Base-by-base conservation (phyloP, 1,140 invertebrate genomes). In the Bilobella aurantiaca region DNA sequence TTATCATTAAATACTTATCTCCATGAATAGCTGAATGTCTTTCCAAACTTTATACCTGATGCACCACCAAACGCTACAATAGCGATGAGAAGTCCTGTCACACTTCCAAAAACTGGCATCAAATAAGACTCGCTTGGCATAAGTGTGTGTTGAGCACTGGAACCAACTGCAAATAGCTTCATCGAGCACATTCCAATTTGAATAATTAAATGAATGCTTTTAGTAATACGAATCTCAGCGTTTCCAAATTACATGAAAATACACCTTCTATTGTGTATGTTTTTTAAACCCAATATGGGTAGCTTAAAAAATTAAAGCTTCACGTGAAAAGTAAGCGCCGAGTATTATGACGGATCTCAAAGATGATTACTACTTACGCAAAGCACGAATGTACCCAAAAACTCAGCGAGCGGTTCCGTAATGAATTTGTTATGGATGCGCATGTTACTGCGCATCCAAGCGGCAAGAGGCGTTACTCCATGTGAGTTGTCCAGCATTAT, bases 401-500 rank as follows among this genome's bases (percentile, higher is more conserved):
- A 42, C 30, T 62, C 59, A 2, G 29, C 31, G 28, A 62, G 8
- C 5, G 29, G 18, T 23, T 59, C 12, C 8, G 14, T 27, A 3
- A 59, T 8, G 28, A 31, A 29, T 30, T 59, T 34, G 25, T 59
- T 59, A 8, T 18, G 32, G n/a, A 59, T 59, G 28, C 58, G 58
- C 3, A 34, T 8, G 32, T 59, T 8, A 8, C 5, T 16, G 23
- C 58, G 14, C 5, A 5, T 5, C 58, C 58, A 59, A 31, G 12
- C 28, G 3, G 29, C 28, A 8, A 59, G 31, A 30, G 58, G 58
- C 31, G 58, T 59, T 23, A 59, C 58, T 59, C 58, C 58, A 12
- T n/a, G n/a, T n/a, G n/a, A n/a, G n/a, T n/a, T n/a, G n/a, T n/a
- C n/a, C n/a, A n/a, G n/a, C n/a, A n/a, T n/a, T n/a, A n/a, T n/a